These are phyloP conservation scores for Coenobita brevimanus DNA, from an alignment of 1,140 invertebrate genomes.

Conservation along the genomic window DNA sequence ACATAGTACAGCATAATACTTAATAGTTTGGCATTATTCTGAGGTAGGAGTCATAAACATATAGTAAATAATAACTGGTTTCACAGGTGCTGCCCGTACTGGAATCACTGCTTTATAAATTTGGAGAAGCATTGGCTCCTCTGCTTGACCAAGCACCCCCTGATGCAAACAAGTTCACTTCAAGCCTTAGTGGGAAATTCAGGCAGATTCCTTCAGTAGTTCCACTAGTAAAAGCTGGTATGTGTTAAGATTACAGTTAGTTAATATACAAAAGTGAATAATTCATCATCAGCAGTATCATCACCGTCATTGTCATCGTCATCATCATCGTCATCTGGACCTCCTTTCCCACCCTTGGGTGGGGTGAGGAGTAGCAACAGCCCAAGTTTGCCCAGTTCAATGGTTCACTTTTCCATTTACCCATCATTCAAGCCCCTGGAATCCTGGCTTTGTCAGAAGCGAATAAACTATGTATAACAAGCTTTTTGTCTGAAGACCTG, in stretches of 20 bases:
- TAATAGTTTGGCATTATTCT: no score
- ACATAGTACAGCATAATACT: no score
- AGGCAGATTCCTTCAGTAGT: constrained; percentile 55
- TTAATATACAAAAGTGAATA: neutral
- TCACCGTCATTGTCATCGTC: neutral
- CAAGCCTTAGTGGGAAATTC: constrained; percentile 67
- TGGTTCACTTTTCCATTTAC: no score
- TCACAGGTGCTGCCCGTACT: constrained; percentile 74
- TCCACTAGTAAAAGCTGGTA: constrained; percentile 61
- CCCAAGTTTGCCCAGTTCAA: no score
- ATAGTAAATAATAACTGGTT: neutral
- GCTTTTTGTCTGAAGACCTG: no score
- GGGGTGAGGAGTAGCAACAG: no score
- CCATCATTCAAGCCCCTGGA: no score
- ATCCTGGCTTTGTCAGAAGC: no score
- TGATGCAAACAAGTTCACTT: constrained; percentile 68
- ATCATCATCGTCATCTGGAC: no score
- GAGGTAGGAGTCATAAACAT: no score
- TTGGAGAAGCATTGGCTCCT: constrained; percentile 75
- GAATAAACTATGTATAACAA: no score
- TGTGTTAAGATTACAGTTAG: neutral
- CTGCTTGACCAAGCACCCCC: constrained; percentile 75
- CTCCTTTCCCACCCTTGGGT: no score
- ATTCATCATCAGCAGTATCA: neutral
- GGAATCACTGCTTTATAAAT: constrained; percentile 75